Evolutionary conservation across 2,797 vertebrate genomes (phyloP), one percentile per base, ranked within the genome.

Genomic region (Macropodus opercularis): DNA sequence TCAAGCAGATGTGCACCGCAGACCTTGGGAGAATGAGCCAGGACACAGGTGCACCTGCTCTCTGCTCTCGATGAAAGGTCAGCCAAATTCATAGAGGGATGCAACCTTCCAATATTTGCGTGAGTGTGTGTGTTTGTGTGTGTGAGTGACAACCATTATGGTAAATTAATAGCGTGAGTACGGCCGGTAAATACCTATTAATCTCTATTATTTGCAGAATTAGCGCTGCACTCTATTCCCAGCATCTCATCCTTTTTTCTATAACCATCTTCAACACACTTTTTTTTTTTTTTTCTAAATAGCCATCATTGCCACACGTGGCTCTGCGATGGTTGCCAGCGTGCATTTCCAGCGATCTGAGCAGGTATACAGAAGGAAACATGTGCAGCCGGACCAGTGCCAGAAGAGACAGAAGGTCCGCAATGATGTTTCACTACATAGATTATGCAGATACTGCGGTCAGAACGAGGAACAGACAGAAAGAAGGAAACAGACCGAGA

Each of bases 331-430:
- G 8, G 72, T 75, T 89, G 88, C 90, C 87, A 90, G 81, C 84
- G 82, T 81, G 69, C 84, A 80, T 87, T 87, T 89, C 84, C 85
- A 85, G 82, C 52, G 63, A 83, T 87, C 69, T 77, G 84, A 79
- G 79, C 89, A 91, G 90, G 91, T 90, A 90, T 89, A 90, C 87
- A 90, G 81, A 84, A 87, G 82, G 79, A 89, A 89, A 90, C 88
- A 88, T 84, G 83, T 90, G 86, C 80, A 85, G 77, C 78, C 79
- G 82, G 87, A 84, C 77, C 68, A 27, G 78, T 92, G 91, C 90
- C 89, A 89, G 81, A 77, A 77, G 79, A 87, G 90, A 90, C 90
- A 90, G 88, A 90, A 89, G 89, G 88, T 84, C 88, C 44, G 86
- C 87, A 83, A 88, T 88, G 83, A 90, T 88, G 87, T 92, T 90